phyloP scores from a whole-genome alignment of 2,113 vertebrate genomes.

The Trinectes maculatus region DNA sequence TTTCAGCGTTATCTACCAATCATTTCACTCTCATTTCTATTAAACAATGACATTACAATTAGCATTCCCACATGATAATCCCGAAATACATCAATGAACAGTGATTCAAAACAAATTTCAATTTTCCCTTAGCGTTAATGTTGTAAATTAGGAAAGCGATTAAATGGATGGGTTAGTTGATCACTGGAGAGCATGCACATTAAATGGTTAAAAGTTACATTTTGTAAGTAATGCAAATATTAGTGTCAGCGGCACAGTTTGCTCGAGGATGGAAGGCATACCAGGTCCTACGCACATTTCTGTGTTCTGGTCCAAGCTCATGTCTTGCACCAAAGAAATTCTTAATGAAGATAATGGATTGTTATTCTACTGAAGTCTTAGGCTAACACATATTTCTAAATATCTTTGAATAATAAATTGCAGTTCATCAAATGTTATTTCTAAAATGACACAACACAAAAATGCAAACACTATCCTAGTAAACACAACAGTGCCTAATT shows the following conservation, averaged over 20 bases:
- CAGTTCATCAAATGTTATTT: slow-evolving; percentile 4
- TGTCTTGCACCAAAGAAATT: slow-evolving; percentile 48
- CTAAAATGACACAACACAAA: slow-evolving; percentile 1
- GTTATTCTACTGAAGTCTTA: slow-evolving; percentile 13
- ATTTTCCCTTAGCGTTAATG: slow-evolving; percentile 44
- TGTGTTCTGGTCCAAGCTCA: slow-evolving; percentile 50
- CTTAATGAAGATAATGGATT: slow-evolving; percentile 24
- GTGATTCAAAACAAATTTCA: slow-evolving; percentile 48
- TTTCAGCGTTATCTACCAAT: slow-evolving; percentile 66
- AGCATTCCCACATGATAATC: slow-evolving; percentile 44
- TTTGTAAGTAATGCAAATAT: slow-evolving; percentile 79
- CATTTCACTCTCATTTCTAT: slow-evolving; percentile 35
- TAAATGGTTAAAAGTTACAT: slow-evolving; percentile 78
- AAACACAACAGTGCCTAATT: not conserved
- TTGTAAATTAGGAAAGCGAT: slow-evolving; percentile 67
- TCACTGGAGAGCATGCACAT: slow-evolving; percentile 80
- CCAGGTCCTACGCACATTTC: slow-evolving; percentile 57
- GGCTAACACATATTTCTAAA: slow-evolving; percentile 4
- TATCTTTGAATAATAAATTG: not conserved
- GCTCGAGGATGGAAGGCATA: slow-evolving; percentile 72
- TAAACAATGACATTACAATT: slow-evolving; percentile 44
- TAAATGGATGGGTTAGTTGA: slow-evolving; percentile 79
- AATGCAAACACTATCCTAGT: not conserved
- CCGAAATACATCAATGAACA: slow-evolving; percentile 50
- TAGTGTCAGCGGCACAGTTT: slow-evolving; percentile 78